phyloP scores from a whole-genome alignment of 2,888 invertebrate genomes.

The Stictocephala bisonia region DNA sequence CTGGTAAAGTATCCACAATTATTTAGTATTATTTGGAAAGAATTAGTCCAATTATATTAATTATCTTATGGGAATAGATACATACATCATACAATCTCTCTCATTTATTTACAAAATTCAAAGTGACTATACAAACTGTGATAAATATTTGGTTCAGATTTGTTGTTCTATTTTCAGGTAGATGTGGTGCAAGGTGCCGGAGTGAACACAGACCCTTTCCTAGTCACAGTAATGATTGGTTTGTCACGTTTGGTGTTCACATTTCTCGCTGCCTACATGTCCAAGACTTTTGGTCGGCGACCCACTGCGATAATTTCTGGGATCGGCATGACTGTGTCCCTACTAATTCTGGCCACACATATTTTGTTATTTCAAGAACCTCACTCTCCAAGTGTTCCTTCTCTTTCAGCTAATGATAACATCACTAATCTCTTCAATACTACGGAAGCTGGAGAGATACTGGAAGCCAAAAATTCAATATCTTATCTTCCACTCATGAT shows the following conservation, averaged over 20 bases:
- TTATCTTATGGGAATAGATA: too few relatives aligned
- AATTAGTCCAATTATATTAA: too few relatives aligned
- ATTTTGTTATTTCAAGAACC: slow-evolving; percentile 2
- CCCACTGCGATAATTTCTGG: slow-evolving; percentile 66
- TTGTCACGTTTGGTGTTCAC: slow-evolving; percentile 55
- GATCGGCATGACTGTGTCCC: slow-evolving; percentile 68
- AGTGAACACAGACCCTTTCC: slow-evolving; percentile 54
- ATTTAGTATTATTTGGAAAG: too few relatives aligned
- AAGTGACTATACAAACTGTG: too few relatives aligned
- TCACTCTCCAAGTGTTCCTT: background rate
- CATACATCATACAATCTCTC: too few relatives aligned
- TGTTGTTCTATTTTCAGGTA: slow-evolving; percentile 57
- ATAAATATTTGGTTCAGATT: too few relatives aligned
- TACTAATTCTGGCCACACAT: slow-evolving; percentile 61
- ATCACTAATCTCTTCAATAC: slow-evolving; percentile 17
- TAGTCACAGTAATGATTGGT: slow-evolving; percentile 57
- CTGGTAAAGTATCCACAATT: too few relatives aligned
- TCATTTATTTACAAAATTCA: too few relatives aligned
- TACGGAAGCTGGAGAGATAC: background rate
- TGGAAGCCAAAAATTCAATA: background rate
- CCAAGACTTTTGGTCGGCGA: slow-evolving; percentile 55
- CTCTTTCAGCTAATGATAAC: background rate
- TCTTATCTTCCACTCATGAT: slow-evolving; percentile 55
- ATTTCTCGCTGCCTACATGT: slow-evolving; percentile 53
- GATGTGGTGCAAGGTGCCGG: slow-evolving; percentile 63